Conservation (phyloP, 2,797 vertebrate genomes). For the Gymnopithys bicolor region DNA sequence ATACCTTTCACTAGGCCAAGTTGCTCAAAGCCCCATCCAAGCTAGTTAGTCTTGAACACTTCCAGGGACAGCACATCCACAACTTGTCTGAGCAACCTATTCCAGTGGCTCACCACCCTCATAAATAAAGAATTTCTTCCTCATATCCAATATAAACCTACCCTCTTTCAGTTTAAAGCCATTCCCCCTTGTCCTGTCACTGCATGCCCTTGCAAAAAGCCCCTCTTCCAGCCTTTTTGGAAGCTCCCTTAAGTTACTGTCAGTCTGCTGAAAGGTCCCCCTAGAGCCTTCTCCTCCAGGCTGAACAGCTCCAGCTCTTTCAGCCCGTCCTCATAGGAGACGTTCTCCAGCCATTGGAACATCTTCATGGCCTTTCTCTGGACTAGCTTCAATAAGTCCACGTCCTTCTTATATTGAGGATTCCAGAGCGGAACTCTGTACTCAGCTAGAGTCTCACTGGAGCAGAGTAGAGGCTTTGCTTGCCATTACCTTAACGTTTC, state of each 20-base stretch:
- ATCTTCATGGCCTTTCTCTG: neutral
- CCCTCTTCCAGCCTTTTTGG: neutral
- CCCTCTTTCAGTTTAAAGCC: neutral
- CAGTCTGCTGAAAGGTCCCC: neutral
- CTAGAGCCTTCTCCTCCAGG: neutral
- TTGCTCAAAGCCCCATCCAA: neutral
- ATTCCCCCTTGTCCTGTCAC: neutral
- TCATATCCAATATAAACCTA: too few relatives aligned
- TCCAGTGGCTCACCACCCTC: neutral
- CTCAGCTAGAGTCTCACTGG: neutral
- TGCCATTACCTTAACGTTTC: neutral
- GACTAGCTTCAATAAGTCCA: neutral
- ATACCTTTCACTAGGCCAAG: neutral
- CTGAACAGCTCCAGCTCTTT: neutral
- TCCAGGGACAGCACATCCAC: fast-evolving
- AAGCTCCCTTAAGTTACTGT: neutral
- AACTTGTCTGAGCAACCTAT: neutral
- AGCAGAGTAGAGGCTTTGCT: neutral
- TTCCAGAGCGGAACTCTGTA: neutral
- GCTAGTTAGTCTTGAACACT: neutral
- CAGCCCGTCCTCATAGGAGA: neutral
- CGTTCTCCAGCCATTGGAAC: neutral
- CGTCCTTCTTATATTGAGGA: neutral
- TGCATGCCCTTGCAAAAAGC: neutral
- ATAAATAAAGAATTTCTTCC: neutral